Base-by-base conservation (phyloP, 2,113 vertebrate genomes). In the Pseudopodoces humilis region DNA sequence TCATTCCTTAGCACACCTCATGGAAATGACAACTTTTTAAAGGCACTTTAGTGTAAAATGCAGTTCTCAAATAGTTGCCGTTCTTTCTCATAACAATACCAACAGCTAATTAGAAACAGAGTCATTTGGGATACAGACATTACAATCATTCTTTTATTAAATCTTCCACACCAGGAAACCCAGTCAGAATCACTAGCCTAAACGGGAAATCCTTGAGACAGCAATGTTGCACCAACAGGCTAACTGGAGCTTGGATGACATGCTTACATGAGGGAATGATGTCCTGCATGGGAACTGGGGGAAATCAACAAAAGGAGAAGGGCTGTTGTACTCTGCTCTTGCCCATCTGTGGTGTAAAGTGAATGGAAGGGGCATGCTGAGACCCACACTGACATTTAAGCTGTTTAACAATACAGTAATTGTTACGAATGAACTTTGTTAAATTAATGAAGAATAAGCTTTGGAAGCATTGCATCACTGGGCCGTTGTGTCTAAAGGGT, bases 21-120 rank as follows among this genome's bases (percentile, higher is more conserved):
- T 2, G 20, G 50, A 83, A 88, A 74, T 10, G 7, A 55, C 60
- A 83, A 50, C 31, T 39, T 80, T 35, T 35, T 64, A 43, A 86
- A 83, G n/a, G 35, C 64, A 67, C 24, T 67, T 86, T 0, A 55
- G 4, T 13, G 15, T 52, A 69, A 79, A 88, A 87, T 59, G 41
- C 33, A 91, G 27, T 37, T 82, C 70, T 87, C 9, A 13, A 68
- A 44, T 52, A 17, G 0, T 15, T 4, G 0, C 44, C 43, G 35
- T 55, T 90, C 23, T 89, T 76, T 37, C 78, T 85, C 31, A 25
- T 4, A 3, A 68, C 55, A 72, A 11, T 62, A 72, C 17, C 74
- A 75, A 47, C 22, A 72, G 80, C 79, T 95, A 74, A 90, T 74
- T 70, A 86, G 60, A 88, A 70, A 53, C 11, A 71, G 11, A 84